Evolutionary conservation across 2,113 vertebrate genomes (phyloP).

Genomic region (Martes martes): DNA sequence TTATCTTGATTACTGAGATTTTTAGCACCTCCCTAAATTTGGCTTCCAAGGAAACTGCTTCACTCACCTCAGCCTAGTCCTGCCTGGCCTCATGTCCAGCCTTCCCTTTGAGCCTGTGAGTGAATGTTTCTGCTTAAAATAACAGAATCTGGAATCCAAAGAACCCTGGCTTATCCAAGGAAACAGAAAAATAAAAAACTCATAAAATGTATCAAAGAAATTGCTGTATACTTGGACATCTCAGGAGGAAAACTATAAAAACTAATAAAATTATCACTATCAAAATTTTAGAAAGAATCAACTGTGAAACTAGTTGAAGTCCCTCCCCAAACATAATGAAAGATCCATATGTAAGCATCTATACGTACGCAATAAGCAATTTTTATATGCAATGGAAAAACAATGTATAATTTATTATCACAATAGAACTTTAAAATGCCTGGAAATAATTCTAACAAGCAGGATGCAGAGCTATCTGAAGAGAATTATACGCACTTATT

Average conservation of each 20-base stretch:
- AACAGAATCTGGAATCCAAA: neutral
- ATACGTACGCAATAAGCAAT: neutral
- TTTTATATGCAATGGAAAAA: neutral
- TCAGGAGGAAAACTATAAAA: neutral
- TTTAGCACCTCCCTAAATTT: neutral
- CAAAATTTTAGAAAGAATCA: neutral
- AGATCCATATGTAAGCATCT: neutral
- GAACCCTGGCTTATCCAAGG: neutral
- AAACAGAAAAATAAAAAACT: neutral
- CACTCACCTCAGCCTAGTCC: neutral
- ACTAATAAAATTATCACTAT: neutral
- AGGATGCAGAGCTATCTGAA: neutral
- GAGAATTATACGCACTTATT: neutral
- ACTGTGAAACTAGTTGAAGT: neutral
- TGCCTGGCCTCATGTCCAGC: neutral
- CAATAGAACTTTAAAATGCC: neutral
- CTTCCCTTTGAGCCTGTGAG: neutral
- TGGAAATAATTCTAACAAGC: neutral
- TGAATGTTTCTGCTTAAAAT: neutral
- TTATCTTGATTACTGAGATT: neutral
- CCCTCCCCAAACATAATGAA: neutral
- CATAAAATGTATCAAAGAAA: neutral
- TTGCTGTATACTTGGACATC: neutral
- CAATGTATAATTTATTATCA: neutral
- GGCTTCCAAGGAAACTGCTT: neutral